phyloP scores from a whole-genome alignment of 2,888 invertebrate genomes.

The Venusia cambrica region DNA sequence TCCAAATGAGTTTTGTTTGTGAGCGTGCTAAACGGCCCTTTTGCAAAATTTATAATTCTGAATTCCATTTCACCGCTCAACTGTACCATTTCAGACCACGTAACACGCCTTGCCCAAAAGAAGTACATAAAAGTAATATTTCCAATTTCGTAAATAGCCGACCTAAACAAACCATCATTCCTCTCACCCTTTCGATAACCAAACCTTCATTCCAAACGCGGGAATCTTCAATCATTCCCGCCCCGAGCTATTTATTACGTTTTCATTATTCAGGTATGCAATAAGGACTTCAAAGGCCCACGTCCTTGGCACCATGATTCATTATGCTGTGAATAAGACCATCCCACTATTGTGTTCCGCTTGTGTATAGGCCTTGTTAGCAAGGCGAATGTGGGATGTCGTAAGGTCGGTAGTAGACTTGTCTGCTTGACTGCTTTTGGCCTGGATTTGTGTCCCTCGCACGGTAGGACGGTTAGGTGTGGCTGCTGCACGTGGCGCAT shows the following conservation, averaged over 20 bases:
- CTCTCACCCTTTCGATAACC: conserved; percentile 7
- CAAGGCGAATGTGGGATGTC: conserved; percentile 23
- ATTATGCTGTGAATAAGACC: conserved; percentile 28
- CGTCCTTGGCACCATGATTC: conserved; percentile 24
- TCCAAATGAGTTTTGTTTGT: too few relatives aligned
- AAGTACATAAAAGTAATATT: too few relatives aligned
- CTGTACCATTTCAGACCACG: too few relatives aligned
- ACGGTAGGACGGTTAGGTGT: too few relatives aligned
- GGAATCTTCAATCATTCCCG: conserved; percentile 16
- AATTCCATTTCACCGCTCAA: too few relatives aligned
- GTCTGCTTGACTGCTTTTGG: too few relatives aligned
- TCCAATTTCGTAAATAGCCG: conserved; percentile 7
- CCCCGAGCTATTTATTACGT: conserved; percentile 13
- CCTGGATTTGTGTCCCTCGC: too few relatives aligned
- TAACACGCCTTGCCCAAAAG: too few relatives aligned
- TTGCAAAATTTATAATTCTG: too few relatives aligned
- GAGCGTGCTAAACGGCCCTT: too few relatives aligned
- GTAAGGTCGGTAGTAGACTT: too few relatives aligned
- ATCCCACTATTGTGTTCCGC: conserved; percentile 28
- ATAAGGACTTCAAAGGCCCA: conserved; percentile 20
- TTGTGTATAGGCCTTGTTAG: conserved; percentile 11
- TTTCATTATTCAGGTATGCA: conserved; percentile 19
- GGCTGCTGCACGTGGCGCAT: too few relatives aligned
- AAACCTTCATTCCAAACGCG: conserved; percentile 5
- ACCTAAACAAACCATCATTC: conserved; percentile 11